These are phyloP conservation scores for Astropecten irregularis DNA, from an alignment of 53 echinoderm and acorn worm species.

Conservation along the genomic window DNA sequence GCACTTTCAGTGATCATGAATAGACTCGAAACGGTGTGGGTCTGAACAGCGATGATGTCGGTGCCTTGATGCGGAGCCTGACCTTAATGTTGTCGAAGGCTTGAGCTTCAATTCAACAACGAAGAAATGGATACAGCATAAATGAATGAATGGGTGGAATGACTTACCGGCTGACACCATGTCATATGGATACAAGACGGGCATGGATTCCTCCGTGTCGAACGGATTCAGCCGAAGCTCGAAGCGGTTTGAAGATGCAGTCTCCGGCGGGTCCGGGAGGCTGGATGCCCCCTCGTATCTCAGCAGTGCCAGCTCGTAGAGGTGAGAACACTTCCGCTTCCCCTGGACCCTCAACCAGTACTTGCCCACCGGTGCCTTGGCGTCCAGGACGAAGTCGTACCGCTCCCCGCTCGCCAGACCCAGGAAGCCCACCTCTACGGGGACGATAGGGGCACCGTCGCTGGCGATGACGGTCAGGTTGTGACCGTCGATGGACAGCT, in stretches of 20 bases:
- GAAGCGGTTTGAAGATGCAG: not conserved
- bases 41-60: too few species aligned
- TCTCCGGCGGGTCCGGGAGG: not conserved
- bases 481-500: constrained; percentile 75
- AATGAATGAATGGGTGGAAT: too few species aligned
- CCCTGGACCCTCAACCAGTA: constrained; percentile 76
- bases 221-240: not conserved
- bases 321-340: not conserved
- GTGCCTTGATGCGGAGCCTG: too few species aligned
- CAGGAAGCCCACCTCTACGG: constrained; percentile 40
- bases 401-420: constrained; percentile 71
- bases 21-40: too few species aligned
- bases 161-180: constrained; percentile 27
- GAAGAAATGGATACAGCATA: not conserved
- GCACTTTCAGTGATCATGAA: too few species aligned
- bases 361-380: constrained; percentile 60
- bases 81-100: too few species aligned
- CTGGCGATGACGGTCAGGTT: constrained; percentile 62
- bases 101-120: too few species aligned
- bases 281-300: not conserved
- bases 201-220: not conserved
- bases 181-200: not conserved
- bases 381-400: constrained; percentile 76
- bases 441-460: constrained; percentile 66
- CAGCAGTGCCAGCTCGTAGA: not conserved